Percentiles rank a stretch among this genome's conserved stretches.
Conservation (phyloP, 2,888 invertebrate genomes). For the Bellardia bayeri region DNA sequence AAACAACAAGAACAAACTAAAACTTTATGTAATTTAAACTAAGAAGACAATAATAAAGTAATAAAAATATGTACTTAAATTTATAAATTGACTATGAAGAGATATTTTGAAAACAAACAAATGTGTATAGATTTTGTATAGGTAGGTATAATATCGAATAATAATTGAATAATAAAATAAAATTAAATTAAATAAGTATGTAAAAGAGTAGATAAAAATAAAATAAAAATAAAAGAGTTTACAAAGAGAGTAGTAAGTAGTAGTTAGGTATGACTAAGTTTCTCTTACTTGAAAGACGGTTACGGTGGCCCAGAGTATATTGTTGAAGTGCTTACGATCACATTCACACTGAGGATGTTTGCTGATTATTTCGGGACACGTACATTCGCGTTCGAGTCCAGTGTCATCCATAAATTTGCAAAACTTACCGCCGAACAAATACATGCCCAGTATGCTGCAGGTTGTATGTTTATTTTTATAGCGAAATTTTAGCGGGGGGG, state of each 20-base stretch:
- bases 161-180: background rate
- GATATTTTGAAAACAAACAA: slow-evolving; percentile 13
- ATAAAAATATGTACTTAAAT: background rate
- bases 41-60: slow-evolving; percentile 9
- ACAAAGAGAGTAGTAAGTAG: slow-evolving; percentile 21
- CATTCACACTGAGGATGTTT: slow-evolving; percentile 96
- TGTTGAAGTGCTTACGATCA: slow-evolving; percentile 99
- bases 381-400: slow-evolving; percentile 93
- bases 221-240: slow-evolving; percentile 1
- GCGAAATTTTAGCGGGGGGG: background rate
- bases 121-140: background rate
- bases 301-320: slow-evolving; percentile 98
- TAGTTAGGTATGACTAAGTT: slow-evolving; percentile 64
- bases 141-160: background rate
- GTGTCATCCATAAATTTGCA: slow-evolving; percentile 97
- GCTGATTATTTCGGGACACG: slow-evolving; percentile 95
- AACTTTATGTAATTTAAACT: background rate
- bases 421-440: slow-evolving; percentile 99
- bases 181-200: background rate
- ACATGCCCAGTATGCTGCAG: slow-evolving; percentile 99
- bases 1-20: background rate
- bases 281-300: slow-evolving; percentile 98
- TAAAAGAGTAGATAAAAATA: background rate
- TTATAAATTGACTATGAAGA: slow-evolving; percentile 3
- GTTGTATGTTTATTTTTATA: slow-evolving; percentile 51